A percentile compares a stretch with the other conserved stretches of the same genome.
These are phyloP conservation scores for Drosophila dives DNA, from an alignment of 2,888 invertebrate genomes.

Conservation along the genomic window DNA sequence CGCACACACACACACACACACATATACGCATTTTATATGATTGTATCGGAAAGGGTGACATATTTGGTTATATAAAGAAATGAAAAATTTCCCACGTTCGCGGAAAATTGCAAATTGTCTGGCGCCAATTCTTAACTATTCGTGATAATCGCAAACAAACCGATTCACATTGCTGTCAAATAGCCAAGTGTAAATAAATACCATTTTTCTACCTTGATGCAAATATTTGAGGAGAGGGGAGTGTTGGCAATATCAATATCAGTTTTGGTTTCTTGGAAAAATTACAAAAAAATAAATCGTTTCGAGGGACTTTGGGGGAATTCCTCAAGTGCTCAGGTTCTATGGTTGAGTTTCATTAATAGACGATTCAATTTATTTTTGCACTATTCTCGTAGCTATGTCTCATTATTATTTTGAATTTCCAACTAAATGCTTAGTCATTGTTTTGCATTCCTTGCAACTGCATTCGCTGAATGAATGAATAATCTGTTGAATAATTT, in stretches of 20 bases:
- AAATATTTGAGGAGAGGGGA: neutral
- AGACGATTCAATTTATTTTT: slow-evolving; percentile 15
- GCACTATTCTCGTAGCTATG: neutral
- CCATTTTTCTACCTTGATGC: neutral
- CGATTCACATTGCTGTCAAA: slow-evolving; percentile 25
- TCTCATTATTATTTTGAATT: slow-evolving; percentile 24
- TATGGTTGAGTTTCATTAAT: slow-evolving; percentile 2
- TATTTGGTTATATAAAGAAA: neutral
- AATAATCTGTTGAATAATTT: slow-evolving; percentile 30
- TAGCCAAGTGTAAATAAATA: slow-evolving; percentile 1
- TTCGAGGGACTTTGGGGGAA: slow-evolving; percentile 17
- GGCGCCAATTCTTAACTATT: slow-evolving; percentile 64
- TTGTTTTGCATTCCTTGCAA: slow-evolving; percentile 20
- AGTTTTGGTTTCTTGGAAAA: slow-evolving; percentile 23
- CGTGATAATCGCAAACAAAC: slow-evolving; percentile 53
- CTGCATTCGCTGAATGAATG: slow-evolving; percentile 45
- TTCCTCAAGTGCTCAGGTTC: neutral
- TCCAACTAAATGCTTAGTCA: slow-evolving; percentile 32
- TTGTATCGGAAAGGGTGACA: neutral
- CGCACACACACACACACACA: neutral
- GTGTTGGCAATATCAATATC: neutral
- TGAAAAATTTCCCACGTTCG: slow-evolving; percentile 31
- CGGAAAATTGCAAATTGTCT: slow-evolving; percentile 41
- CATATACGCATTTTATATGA: neutral
- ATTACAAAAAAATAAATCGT: neutral